Percentiles rank a stretch among this genome's conserved stretches.
Conservation (phyloP, 2,113 vertebrate species). For the Heterochromis multidens region DNA sequence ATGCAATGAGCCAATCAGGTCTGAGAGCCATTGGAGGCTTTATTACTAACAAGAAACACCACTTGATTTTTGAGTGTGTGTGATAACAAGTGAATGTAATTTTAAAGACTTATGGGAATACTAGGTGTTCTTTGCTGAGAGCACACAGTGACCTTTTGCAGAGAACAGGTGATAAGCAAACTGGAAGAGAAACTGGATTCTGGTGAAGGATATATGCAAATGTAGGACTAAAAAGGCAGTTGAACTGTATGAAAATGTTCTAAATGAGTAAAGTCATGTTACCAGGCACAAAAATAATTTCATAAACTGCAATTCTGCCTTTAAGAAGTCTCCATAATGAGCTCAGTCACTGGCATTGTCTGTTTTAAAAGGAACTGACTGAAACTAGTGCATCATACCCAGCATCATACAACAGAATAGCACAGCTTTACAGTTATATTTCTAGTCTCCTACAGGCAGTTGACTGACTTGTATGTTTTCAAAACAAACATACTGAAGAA, state of each 20-base stretch:
- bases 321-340: background rate
- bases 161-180: background rate
- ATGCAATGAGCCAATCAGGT: constrained; percentile 50
- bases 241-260: background rate
- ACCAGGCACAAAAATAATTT: background rate
- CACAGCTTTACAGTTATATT: background rate
- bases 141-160: background rate
- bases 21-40: constrained; percentile 37
- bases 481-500: background rate
- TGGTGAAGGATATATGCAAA: background rate
- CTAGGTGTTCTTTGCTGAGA: background rate
- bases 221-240: background rate
- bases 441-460: background rate
- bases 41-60: constrained; percentile 13
- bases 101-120: background rate
- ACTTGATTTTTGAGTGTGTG: constrained; percentile 19
- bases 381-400: background rate
- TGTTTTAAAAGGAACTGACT: background rate
- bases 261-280: background rate
- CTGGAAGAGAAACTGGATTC: background rate
- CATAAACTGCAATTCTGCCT: constrained; percentile 7
- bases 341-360: background rate
- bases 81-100: background rate
- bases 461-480: background rate
- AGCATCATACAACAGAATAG: background rate